These are phyloP conservation scores for Syrista parreyssii DNA, from an alignment of 2,888 invertebrate genomes.

Conservation along the genomic window DNA sequence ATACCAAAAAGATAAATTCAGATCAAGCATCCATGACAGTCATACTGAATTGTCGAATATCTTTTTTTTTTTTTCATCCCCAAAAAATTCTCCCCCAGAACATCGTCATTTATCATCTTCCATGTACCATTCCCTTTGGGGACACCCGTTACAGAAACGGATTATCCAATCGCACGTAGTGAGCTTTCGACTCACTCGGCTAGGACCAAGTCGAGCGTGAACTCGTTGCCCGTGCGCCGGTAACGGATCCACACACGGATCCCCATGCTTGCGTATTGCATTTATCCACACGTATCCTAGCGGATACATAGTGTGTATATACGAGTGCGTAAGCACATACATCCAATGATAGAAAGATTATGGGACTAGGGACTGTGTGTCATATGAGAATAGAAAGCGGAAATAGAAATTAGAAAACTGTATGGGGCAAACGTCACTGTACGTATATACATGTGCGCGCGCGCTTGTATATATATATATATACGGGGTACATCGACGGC, in stretches of 20 bases:
- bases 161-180: slow-evolving; percentile 31
- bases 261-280: background rate
- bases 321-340: background rate
- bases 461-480: background rate
- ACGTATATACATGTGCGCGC: background rate
- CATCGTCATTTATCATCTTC: background rate
- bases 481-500: background rate
- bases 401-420: slow-evolving; percentile 44
- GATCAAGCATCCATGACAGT: background rate
- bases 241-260: background rate
- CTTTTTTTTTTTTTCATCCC: background rate
- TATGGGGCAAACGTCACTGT: slow-evolving; percentile 3
- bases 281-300: background rate
- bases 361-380: background rate
- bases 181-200: slow-evolving; percentile 27
- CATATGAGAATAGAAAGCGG: slow-evolving; percentile 25
- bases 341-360: background rate
- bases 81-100: background rate
- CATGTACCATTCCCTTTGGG: background rate
- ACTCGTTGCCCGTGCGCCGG: background rate
- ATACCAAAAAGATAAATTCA: background rate
- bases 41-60: background rate
- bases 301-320: background rate
- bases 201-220: slow-evolving; percentile 30
- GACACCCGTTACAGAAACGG: slow-evolving; percentile 34